Base-by-base conservation (phyloP, 1,140 invertebrate species). In the Procambarus clarkii region DNA sequence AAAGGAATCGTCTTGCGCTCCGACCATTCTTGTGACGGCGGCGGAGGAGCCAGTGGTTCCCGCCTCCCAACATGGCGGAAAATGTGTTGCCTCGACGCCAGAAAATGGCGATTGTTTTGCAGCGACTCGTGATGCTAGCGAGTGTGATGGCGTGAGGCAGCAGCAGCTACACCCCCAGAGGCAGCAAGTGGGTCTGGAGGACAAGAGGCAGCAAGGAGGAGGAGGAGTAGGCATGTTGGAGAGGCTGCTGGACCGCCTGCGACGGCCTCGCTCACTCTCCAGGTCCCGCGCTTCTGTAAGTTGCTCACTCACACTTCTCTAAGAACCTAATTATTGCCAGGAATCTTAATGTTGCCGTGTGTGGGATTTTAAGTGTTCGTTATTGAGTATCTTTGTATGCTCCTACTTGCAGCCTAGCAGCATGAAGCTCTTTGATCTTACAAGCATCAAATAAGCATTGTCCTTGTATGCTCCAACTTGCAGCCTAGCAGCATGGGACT, bases 201-300 rank as follows among this genome's bases (percentile, higher is more conserved):
- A 44, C 50, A 82, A 58, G 81, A 45, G 45, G 15, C 34, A 83
- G 60, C 58, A 83, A 7, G 81, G 81, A 13, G 44, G 54, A 13
- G 74, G 74, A 9, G 50, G 50, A 9, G 50, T 3, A n/a, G 34
- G 34, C 34, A 9, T 86, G 71, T 48, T 86, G 54, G 54, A 77
- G 44, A 24, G 76, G 24, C 48, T 86, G 13, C 74, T 76, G 48
- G 74, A 48, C 21, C 85, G 76, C 18, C 74, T 86, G 2, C 85
- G 84, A 15, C 84, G 85, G 7, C 76, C 85, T 9, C 50, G 50
- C 74, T 78, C 85, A 5, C 74, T 77, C 85, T 86, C 83, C 7
- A 86, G 85, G 85, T 86, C 85, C 44, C 34, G 44, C 2, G 45
- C 48, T 4, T 86, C 85, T 60, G 85, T 86, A 64, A 86, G 85